Evolutionary conservation across 2,797 vertebrate species (phyloP).

Genomic region (Dryobates pubescens): DNA sequence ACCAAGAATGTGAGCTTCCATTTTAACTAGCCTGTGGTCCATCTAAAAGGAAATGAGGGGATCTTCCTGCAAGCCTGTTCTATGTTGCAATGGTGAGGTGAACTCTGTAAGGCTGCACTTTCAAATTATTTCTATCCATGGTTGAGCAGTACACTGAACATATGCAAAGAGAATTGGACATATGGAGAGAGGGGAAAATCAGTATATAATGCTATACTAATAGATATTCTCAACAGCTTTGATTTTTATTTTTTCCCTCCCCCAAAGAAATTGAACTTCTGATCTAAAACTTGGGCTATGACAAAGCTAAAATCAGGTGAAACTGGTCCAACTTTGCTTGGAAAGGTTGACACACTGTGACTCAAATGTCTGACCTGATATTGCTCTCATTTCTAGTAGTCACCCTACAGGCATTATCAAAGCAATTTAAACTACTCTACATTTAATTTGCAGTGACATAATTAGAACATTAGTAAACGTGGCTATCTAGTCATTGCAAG

Average conservation of each 20-base stretch:
- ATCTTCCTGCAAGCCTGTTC: background rate
- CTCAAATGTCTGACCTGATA: slow-evolving; percentile 52
- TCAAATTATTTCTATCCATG: background rate
- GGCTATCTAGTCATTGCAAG: slow-evolving; percentile 35
- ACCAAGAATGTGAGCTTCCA: background rate
- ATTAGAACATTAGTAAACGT: slow-evolving; percentile 58
- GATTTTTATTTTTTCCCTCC: background rate
- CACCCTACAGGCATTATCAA: slow-evolving; percentile 61
- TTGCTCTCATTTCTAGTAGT: slow-evolving; percentile 17
- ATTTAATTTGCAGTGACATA: slow-evolving; percentile 54
- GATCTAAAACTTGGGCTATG: background rate
- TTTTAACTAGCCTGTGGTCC: background rate
- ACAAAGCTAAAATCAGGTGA: slow-evolving; percentile 9
- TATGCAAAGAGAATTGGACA: background rate
- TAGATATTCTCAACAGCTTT: background rate
- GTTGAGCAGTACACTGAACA: background rate
- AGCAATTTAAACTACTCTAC: slow-evolving; percentile 37
- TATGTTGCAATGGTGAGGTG: background rate
- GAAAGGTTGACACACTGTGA: slow-evolving; percentile 5
- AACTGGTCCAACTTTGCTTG: slow-evolving; percentile 34
- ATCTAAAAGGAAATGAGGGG: background rate
- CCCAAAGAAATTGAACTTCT: background rate
- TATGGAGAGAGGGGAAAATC: background rate
- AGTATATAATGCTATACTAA: background rate
- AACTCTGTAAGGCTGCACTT: background rate